These are phyloP conservation scores for Dasypolia templi DNA, from an alignment of 2,888 invertebrate genomes.

Conservation along the genomic window DNA sequence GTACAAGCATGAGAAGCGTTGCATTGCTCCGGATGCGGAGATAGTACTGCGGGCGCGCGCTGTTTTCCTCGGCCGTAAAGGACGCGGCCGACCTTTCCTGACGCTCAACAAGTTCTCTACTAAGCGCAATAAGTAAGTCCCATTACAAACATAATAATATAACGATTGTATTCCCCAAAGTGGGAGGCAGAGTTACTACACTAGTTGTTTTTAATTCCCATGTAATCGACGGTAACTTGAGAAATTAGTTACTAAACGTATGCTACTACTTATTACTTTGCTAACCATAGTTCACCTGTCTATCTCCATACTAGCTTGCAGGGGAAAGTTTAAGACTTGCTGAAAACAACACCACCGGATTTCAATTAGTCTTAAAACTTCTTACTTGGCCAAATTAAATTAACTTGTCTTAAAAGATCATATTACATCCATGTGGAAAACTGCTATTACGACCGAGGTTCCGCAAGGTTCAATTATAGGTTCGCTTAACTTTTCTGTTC, in stretches of 20 bases:
- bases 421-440: background rate
- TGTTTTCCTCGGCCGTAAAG: constrained; percentile 77
- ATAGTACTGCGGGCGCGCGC: constrained; percentile 82
- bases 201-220: background rate
- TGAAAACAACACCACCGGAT: background rate
- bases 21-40: constrained; percentile 75
- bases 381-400: background rate
- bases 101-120: constrained; percentile 23
- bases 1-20: constrained; percentile 86
- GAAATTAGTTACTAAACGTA: too few relatives aligned
- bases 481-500: background rate
- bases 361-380: background rate
- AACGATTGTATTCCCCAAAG: background rate
- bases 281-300: background rate
- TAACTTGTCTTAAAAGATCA: background rate
- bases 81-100: constrained; percentile 77
- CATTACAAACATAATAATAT: background rate
- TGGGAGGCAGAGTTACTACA: background rate
- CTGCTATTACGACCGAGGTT: background rate
- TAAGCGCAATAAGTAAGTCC: constrained; percentile 35
- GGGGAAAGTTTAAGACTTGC: background rate
- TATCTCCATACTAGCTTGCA: too few relatives aligned
- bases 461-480: constrained; percentile 16
- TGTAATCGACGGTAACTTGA: background rate
- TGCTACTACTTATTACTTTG: too few relatives aligned